These are phyloP conservation scores for Stegostoma tigrinum DNA, from an alignment of 2,113 vertebrate species.

Conservation along the genomic window DNA sequence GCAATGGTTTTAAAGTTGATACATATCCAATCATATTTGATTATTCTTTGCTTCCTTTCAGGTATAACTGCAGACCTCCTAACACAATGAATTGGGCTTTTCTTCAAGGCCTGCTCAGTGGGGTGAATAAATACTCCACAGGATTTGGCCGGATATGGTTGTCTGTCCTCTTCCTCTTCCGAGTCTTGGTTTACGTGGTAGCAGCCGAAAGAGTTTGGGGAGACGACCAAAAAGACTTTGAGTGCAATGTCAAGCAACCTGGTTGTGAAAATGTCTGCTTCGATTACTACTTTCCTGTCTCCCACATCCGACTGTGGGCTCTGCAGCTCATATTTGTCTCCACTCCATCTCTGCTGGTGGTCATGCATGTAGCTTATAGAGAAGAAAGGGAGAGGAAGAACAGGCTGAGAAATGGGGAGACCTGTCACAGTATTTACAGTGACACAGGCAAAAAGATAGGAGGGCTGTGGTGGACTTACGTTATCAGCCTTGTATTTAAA, in stretches of 20 bases:
- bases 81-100: constrained; percentile 81
- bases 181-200: constrained; percentile 86
- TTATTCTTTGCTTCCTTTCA: not conserved
- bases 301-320: constrained; percentile 90
- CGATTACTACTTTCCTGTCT: constrained; percentile 84
- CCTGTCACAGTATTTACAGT: constrained; percentile 50
- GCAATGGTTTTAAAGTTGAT: not conserved
- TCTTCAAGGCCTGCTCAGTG: constrained; percentile 77
- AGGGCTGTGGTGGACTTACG: constrained; percentile 91
- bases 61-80: not conserved
- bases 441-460: constrained; percentile 82
- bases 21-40: not conserved
- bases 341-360: constrained; percentile 82
- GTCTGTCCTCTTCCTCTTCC: constrained; percentile 86
- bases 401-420: constrained; percentile 47
- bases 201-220: constrained; percentile 85
- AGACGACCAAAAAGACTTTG: constrained; percentile 85
- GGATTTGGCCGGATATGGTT: constrained; percentile 90
- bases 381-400: constrained; percentile 67
- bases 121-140: constrained; percentile 88
- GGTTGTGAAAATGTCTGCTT: constrained; percentile 90
- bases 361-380: constrained; percentile 87
- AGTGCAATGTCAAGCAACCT: constrained; percentile 83
- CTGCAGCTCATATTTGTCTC: constrained; percentile 97
- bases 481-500: constrained; percentile 80